Evolutionary conservation across 2,797 vertebrate species (phyloP).

Genomic region (Semotilus atromaculatus): DNA sequence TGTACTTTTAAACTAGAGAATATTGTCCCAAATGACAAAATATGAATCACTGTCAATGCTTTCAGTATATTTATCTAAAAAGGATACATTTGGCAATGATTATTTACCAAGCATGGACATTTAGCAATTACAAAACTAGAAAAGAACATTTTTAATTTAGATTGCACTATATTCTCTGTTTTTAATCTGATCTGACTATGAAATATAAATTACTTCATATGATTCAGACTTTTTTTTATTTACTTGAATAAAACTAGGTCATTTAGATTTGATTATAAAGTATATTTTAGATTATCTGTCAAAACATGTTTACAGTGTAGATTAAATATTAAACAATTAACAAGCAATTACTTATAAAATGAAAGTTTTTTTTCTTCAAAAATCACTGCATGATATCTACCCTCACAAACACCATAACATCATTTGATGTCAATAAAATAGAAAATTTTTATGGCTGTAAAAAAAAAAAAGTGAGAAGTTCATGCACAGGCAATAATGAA

Average conservation of each 20-base stretch:
- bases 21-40: neutral
- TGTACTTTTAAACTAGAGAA: neutral
- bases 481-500: slow-evolving; percentile 24
- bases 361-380: neutral
- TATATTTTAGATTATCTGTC: neutral
- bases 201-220: neutral
- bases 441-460: neutral
- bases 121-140: neutral
- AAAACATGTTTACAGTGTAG: neutral
- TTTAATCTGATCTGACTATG: neutral
- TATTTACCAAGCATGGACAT: neutral
- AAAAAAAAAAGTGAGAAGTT: neutral
- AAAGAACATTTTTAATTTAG: too few species aligned
- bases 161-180: too few species aligned
- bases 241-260: neutral
- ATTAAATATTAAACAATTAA: neutral
- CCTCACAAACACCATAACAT: neutral
- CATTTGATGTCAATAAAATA: neutral
- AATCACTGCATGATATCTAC: neutral
- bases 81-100: neutral
- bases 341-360: neutral
- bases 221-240: neutral
- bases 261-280: neutral
- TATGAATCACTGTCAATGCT: neutral
- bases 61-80: neutral